Percentiles rank a stretch among this genome's conserved stretches.
These are phyloP conservation scores for Polypterus bichir DNA, from an alignment of 2,113 vertebrate genomes.

Conservation along the genomic window DNA sequence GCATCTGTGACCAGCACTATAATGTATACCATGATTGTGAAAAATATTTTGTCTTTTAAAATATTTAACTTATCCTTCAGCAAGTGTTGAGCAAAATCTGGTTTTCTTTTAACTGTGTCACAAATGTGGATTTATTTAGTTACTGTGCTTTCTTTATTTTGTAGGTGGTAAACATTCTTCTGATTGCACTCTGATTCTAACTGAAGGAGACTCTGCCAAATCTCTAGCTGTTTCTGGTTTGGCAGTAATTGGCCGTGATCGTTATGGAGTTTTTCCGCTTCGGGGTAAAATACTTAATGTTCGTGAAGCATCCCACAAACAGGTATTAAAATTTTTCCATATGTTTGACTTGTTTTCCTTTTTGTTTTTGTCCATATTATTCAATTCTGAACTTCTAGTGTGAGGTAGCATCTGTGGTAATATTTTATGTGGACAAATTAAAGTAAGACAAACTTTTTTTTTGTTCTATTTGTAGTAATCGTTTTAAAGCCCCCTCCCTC, in stretches of 20 bases:
- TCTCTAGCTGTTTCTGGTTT: conserved; percentile 91
- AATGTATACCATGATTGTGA: too few species aligned
- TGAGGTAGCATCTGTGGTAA: conserved; percentile 2
- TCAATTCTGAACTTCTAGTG: background rate
- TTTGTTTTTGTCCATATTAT: background rate
- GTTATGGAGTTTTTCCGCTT: conserved; percentile 90
- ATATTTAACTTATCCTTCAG: too few species aligned
- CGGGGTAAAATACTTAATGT: conserved; percentile 97
- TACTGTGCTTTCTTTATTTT: background rate
- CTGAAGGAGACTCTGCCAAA: conserved; percentile 95
- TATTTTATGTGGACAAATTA: conserved; percentile 13
- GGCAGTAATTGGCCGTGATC: conserved; percentile 87
- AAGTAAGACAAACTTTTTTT: background rate
- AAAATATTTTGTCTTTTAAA: too few species aligned
- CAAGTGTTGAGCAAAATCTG: too few species aligned
- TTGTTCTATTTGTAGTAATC: background rate
- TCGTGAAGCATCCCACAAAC: conserved; percentile 93
- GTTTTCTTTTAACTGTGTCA: too few species aligned
- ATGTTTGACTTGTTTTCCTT: background rate
- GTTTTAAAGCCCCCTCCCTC: too few species aligned
- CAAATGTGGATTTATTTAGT: too few species aligned
- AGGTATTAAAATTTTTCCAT: conserved; percentile 47
- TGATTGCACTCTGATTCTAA: conserved; percentile 90
- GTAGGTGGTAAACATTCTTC: conserved; percentile 92
- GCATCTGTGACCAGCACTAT: too few species aligned